Percentiles rank a stretch among this genome's conserved stretches.
These are phyloP conservation scores for Galerucella nymphaeae DNA, from an alignment of 2,888 invertebrate genomes.

Conservation along the genomic window DNA sequence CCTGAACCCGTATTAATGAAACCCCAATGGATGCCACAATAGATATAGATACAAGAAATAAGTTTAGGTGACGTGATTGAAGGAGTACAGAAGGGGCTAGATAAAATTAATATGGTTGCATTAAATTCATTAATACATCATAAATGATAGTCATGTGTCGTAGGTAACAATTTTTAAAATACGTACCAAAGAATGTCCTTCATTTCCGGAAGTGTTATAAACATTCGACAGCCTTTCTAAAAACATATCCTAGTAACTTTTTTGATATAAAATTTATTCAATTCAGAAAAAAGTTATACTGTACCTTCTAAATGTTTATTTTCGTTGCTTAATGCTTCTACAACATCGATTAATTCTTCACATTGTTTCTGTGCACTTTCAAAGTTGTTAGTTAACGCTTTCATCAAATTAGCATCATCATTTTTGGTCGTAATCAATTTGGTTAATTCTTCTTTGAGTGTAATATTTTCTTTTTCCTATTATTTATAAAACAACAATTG, in stretches of 20 bases:
- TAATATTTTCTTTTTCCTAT: conserved; percentile 52
- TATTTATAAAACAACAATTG: conserved; percentile 22
- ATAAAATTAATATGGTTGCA: too few species aligned
- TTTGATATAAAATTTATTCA: too few species aligned
- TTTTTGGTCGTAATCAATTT: conserved; percentile 47
- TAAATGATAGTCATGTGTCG: too few species aligned
- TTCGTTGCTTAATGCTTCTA: conserved; percentile 54
- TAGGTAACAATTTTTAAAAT: neutral
- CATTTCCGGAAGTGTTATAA: conserved; percentile 18
- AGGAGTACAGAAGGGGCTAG: too few species aligned
- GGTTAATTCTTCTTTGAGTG: conserved; percentile 51
- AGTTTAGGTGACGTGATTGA: too few species aligned
- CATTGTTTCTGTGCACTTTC: conserved; percentile 56
- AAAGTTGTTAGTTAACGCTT: conserved; percentile 50
- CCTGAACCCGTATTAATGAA: too few species aligned
- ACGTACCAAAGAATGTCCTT: conserved; percentile 41
- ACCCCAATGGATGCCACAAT: too few species aligned
- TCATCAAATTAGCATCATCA: conserved; percentile 49
- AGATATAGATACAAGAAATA: too few species aligned
- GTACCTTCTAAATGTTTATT: conserved; percentile 56
- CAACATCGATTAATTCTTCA: conserved; percentile 52
- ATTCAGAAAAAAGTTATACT: neutral
- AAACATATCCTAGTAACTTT: conserved; percentile 24
- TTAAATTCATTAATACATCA: too few species aligned
- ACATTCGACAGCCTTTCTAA: conserved; percentile 45